Base-by-base conservation (phyloP, 2,113 vertebrate genomes). In the Phylloscopus trochilus region DNA sequence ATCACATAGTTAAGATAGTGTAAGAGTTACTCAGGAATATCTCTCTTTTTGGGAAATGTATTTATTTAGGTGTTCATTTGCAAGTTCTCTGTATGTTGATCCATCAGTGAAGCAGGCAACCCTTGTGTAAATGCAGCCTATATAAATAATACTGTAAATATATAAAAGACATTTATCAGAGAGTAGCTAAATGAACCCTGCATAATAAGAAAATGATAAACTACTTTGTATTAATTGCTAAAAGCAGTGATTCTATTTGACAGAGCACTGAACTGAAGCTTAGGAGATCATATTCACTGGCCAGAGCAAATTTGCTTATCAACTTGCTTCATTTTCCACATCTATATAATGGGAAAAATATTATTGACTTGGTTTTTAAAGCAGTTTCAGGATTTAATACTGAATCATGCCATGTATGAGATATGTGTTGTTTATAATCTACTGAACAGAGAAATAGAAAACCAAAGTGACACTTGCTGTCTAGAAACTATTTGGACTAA, bases 171-270 rank as follows among this genome's bases (percentile, higher is more conserved):
- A 51, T 94, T 90, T 80, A 70, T 88, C 79, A 83, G 88, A 72
- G 58, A 80, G 53, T 86, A 77, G 86, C 86, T 94, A 93, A 95
- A 96, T 93, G 90, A 97, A 83, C 64, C 43, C 51, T 93, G 79
- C 67, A 77, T 92, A 95, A 93, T 92, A 90, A 90, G 85, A 93
- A 91, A 85, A 95, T 92, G 31, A 94, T 83, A 90, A 96, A 94
- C 67, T 91, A 66, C 70, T 87, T 90, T 85, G 58, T 95, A 91
- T 94, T 94, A 95, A 87, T 95, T 96, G 78, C 85, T 91, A 85
- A 91, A 93, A 87, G 23, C 11, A 31, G 67, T 79, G 82, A 72
- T 89, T 95, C 41, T 92, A 73, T 89, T 94, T 87, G 92, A 93
- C 67, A 83, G 67, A 91, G 67, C 82, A 76, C 58, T 93, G 95